phyloP scores from a whole-genome alignment of 64 coral and sea anemone species.

The Porites lutea region DNA sequence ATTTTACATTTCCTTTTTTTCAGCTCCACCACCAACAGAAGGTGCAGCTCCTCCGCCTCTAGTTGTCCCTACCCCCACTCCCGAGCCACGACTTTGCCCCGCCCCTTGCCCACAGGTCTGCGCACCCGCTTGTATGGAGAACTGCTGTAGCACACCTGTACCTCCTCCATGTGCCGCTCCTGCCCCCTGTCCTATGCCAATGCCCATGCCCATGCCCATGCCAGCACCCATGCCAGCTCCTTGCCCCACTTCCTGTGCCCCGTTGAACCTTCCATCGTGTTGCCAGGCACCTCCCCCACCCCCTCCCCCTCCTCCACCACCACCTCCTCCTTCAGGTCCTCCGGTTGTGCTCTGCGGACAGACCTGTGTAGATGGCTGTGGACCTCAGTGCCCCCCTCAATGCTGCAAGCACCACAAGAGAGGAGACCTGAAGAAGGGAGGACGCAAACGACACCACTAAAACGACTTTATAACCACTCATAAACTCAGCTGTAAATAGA shows the following conservation, averaged over 20 bases:
- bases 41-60: constrained; percentile 75
- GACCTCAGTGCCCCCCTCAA: constrained; percentile 42
- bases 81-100: constrained; percentile 77
- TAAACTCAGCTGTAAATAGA: constrained; percentile 28
- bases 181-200: neutral
- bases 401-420: constrained; percentile 59
- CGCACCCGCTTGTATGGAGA: constrained; percentile 91
- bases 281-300: constrained; percentile 17
- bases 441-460: neutral
- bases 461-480: neutral
- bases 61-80: constrained; percentile 61
- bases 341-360: neutral
- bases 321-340: constrained; percentile 17
- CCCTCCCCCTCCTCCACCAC: constrained; percentile 37
- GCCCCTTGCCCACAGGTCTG: constrained; percentile 83
- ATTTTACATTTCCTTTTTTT: constrained; percentile 10
- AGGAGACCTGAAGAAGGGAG: constrained; percentile 14
- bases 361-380: constrained; percentile 40
- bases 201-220: constrained; percentile 38
- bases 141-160: constrained; percentile 69
- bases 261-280: constrained; percentile 49
- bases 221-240: constrained; percentile 51
- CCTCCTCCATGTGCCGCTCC: constrained; percentile 54
- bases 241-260: constrained; percentile 73
- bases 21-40: constrained; percentile 60